Evolutionary conservation across 2,797 vertebrate species (phyloP).

Genomic region (Ara ararauna): DNA sequence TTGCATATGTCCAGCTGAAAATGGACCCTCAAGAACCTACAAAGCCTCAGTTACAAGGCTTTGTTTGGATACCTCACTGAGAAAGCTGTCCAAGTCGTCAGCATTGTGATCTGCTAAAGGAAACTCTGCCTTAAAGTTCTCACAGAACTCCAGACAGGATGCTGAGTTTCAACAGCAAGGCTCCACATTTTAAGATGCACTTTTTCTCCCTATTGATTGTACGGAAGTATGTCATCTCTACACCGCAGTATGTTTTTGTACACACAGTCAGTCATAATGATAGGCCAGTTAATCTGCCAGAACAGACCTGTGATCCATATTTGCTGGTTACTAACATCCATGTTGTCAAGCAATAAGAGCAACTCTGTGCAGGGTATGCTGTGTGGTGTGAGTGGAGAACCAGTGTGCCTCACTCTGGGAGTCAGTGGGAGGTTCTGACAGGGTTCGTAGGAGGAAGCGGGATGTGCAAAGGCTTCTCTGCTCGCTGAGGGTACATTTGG

Average conservation of each 20-base stretch:
- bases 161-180: constrained; percentile 76
- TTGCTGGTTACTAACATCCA: not conserved
- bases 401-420: not conserved
- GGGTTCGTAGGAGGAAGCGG: not conserved
- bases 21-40: constrained; percentile 77
- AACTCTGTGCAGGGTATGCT: not conserved
- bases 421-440: not conserved
- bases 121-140: constrained; percentile 91
- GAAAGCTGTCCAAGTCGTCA: constrained; percentile 73
- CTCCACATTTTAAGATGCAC: constrained; percentile 71
- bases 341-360: constrained; percentile 49
- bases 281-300: constrained; percentile 21
- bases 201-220: constrained; percentile 64
- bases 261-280: constrained; percentile 19
- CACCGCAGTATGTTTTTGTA: constrained; percentile 65
- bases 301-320: constrained; percentile 19
- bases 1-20: constrained; percentile 79
- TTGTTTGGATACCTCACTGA: constrained; percentile 79
- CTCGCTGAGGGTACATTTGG: not conserved
- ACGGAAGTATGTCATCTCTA: constrained; percentile 64
- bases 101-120: constrained; percentile 71
- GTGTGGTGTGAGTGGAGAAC: not conserved
- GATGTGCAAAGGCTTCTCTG: not conserved
- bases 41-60: constrained; percentile 77
- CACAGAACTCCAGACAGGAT: constrained; percentile 72